A percentile compares a stretch with the other conserved stretches of the same genome.
Evolutionary conservation across 2,113 vertebrate genomes (phyloP).

Genomic region (Scalopus aquaticus): DNA sequence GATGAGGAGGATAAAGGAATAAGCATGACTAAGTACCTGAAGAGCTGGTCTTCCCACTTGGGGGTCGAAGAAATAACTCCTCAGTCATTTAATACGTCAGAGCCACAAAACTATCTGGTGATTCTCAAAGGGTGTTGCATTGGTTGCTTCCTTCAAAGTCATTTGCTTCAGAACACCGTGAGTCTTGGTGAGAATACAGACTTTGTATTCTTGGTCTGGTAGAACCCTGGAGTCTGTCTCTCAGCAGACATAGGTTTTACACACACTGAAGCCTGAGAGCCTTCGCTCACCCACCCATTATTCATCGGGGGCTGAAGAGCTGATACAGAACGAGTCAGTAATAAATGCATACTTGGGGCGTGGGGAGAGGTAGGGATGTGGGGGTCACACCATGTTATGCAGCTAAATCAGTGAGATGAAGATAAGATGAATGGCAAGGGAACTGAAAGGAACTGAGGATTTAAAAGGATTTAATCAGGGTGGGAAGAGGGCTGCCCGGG

Average conservation of each 20-base stretch:
- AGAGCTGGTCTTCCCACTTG: background rate
- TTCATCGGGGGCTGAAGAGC: background rate
- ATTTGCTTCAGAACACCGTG: background rate
- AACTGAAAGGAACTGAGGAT: background rate
- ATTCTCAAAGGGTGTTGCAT: background rate
- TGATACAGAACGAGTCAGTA: background rate
- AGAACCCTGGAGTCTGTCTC: background rate
- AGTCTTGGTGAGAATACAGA: background rate
- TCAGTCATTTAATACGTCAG: background rate
- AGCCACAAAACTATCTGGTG: background rate
- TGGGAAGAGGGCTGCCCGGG: background rate
- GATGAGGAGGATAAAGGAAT: background rate
- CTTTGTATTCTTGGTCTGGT: background rate
- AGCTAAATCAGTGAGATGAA: background rate
- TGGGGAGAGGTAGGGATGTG: no score
- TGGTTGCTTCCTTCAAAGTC: background rate
- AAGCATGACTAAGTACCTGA: background rate
- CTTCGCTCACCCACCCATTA: background rate
- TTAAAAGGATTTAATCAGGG: conserved; percentile 7
- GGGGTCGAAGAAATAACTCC: background rate
- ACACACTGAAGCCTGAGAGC: background rate
- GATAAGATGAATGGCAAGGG: background rate
- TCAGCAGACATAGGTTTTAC: background rate
- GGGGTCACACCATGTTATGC: no score
- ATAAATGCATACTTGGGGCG: background rate